Base-by-base conservation (phyloP, 2,797 vertebrate species). In the Phrynocephalus forsythii region DNA sequence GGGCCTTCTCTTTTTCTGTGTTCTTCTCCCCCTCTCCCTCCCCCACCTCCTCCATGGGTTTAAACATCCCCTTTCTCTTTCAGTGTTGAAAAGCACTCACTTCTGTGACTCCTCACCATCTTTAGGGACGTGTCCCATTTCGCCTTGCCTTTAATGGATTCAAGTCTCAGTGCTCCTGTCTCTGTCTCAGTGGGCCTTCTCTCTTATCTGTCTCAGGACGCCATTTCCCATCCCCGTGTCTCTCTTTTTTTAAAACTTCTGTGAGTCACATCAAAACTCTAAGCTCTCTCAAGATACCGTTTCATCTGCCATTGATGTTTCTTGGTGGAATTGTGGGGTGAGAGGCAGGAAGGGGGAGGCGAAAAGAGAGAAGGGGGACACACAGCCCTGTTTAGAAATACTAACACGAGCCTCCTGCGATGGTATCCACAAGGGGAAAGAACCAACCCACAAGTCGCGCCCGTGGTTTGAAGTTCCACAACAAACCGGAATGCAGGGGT, bases 401-500 rank as follows among this genome's bases (percentile, higher is more conserved):
- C 2, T 50, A 50, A 22, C 71, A 87, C 69, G n/a, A 87, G 18
- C 33, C 88, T 52, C 1, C 38, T 72, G 15, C 1, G 38, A 33
- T 28, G n/a, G 0, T 10, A 52, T 26, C 11, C 72, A 75, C 81
- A 3, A 3, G 18, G 18, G 60, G 18, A 15, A 3, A 15, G 38
- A 44, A 44, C 38, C 38, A 20, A 63, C 18, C 60, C 18, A 16
- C 60, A 63, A 18, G 60, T 3, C 16, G 60, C 3, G 60, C 60
- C 52, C 20, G 5, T 63, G 67, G 84, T 78, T 60, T 91, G 86
- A 91, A 44, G 16, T 91, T 33, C 81, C 38, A 63, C 33, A 85
- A 50, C 90, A 94, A 90, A 28, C 69, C 82, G 30, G 76, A 82
- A 85, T 30, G 18, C 69, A 87, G 72, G 26, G 52, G 82, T 82